Evolutionary conservation across 1,140 invertebrate species (phyloP).

Genomic region (Hormaphis cornu): DNA sequence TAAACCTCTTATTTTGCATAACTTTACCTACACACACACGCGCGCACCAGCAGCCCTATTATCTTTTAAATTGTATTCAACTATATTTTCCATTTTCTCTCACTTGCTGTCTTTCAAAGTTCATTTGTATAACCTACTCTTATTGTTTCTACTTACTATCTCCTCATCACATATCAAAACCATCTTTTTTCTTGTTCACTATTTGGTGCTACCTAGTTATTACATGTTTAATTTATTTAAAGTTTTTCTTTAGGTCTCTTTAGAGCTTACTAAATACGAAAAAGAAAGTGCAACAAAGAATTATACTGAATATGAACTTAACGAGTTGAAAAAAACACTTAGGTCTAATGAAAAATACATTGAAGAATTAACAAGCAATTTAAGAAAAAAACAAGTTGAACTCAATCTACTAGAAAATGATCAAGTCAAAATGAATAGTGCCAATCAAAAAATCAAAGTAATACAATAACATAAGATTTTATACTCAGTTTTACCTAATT

Average conservation of each 20-base stretch:
- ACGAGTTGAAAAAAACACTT: conserved; percentile 33
- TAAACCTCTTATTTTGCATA: no score
- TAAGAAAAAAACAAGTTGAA: conserved; percentile 34
- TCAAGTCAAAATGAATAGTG: conserved; percentile 33
- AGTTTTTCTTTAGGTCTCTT: conserved; percentile 21
- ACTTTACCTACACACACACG: no score
- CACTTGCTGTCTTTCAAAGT: no score
- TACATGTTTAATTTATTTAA: not conserved
- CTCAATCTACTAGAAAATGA: conserved; percentile 33
- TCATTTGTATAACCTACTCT: no score
- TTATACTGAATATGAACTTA: conserved; percentile 25
- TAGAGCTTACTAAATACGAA: not conserved
- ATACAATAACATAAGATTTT: conserved; percentile 3
- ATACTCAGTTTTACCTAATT: no score
- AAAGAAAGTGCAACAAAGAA: conserved; percentile 4
- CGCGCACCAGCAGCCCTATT: no score
- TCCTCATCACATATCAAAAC: no score
- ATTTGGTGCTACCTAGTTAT: no score
- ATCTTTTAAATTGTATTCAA: no score
- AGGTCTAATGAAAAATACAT: conserved; percentile 28
- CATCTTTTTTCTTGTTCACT: no score
- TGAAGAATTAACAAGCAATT: conserved; percentile 33
- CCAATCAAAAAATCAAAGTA: conserved; percentile 34
- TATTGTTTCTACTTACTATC: no score
- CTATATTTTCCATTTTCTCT: no score